Percentiles rank a stretch among this genome's conserved stretches.
These are phyloP conservation scores for Xiphophorus maculatus DNA, from an alignment of 2,113 vertebrate species.

Conservation along the genomic window DNA sequence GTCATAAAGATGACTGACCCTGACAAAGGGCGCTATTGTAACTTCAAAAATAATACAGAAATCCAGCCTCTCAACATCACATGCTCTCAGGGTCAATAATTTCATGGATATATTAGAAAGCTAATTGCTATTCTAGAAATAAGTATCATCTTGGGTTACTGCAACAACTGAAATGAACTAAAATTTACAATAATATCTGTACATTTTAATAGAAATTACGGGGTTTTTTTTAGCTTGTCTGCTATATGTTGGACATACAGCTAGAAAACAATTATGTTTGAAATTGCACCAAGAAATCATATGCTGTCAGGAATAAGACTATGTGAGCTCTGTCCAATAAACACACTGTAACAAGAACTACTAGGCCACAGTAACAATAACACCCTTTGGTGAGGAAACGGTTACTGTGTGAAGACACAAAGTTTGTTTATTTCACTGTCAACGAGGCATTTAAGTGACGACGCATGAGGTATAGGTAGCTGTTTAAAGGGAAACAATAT, in stretches of 20 bases:
- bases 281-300: neutral
- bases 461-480: too few relatives aligned
- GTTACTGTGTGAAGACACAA: too few relatives aligned
- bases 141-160: neutral
- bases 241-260: too few relatives aligned
- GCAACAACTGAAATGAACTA: neutral
- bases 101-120: constrained; percentile 16
- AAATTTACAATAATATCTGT: neutral
- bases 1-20: constrained; percentile 61
- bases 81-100: constrained; percentile 18
- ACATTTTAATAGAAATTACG: neutral
- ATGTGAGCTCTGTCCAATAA: neutral
- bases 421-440: too few relatives aligned
- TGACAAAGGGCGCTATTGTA: constrained; percentile 67
- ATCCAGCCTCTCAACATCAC: constrained; percentile 19
- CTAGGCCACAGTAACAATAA: neutral
- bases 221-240: neutral
- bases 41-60: constrained; percentile 43
- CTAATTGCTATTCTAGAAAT: constrained; percentile 8
- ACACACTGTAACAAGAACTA: neutral
- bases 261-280: neutral
- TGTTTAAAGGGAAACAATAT: too few relatives aligned
- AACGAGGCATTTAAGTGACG: too few relatives aligned
- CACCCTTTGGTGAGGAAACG: too few relatives aligned
- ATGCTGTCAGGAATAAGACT: neutral